A percentile compares a stretch with the other conserved stretches of the same genome.
These are phyloP conservation scores for Bhutanitis thaidina DNA, from an alignment of 2,888 invertebrate species.

Conservation along the genomic window DNA sequence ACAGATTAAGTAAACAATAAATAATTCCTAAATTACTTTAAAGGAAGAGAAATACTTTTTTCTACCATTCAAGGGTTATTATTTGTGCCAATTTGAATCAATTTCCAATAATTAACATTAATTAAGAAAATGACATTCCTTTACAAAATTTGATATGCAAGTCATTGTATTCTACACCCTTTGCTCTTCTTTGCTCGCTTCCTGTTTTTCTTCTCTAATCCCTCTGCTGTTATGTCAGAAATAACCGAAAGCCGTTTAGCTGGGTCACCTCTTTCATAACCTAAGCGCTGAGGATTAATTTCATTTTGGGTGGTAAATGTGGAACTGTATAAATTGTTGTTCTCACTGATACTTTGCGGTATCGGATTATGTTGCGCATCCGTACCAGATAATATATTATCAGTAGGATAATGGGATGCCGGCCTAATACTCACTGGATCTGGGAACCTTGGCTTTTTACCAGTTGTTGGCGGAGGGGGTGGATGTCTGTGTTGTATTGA, in stretches of 20 bases:
- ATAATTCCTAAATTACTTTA: slow-evolving; percentile 21
- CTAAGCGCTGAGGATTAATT: slow-evolving; percentile 28
- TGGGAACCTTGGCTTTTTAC: slow-evolving; percentile 71
- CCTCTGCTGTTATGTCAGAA: slow-evolving; percentile 71
- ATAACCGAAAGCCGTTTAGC: slow-evolving; percentile 67
- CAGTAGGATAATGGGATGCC: slow-evolving; percentile 68
- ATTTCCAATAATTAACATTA: too few relatives aligned
- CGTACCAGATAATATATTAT: slow-evolving; percentile 37
- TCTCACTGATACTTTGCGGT: slow-evolving; percentile 68
- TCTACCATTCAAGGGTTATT: too few relatives aligned
- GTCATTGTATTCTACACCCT: slow-evolving; percentile 70
- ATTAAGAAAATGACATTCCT: too few relatives aligned
- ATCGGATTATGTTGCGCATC: slow-evolving; percentile 40
- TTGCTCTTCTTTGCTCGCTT: slow-evolving; percentile 68
- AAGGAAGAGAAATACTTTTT: slow-evolving; percentile 17
- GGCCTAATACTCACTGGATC: slow-evolving; percentile 71
- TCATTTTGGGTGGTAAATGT: slow-evolving; percentile 53
- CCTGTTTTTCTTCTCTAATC: slow-evolving; percentile 62
- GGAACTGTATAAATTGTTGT: slow-evolving; percentile 63
- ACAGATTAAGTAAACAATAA: slow-evolving; percentile 34
- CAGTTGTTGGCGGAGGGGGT: slow-evolving; percentile 58
- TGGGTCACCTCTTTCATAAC: slow-evolving; percentile 42
- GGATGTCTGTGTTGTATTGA: slow-evolving; percentile 61
- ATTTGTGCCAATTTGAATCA: too few relatives aligned
- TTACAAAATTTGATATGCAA: neutral